These are phyloP conservation scores for Phaedon cochleariae DNA, from an alignment of 2,888 invertebrate species.

Conservation along the genomic window DNA sequence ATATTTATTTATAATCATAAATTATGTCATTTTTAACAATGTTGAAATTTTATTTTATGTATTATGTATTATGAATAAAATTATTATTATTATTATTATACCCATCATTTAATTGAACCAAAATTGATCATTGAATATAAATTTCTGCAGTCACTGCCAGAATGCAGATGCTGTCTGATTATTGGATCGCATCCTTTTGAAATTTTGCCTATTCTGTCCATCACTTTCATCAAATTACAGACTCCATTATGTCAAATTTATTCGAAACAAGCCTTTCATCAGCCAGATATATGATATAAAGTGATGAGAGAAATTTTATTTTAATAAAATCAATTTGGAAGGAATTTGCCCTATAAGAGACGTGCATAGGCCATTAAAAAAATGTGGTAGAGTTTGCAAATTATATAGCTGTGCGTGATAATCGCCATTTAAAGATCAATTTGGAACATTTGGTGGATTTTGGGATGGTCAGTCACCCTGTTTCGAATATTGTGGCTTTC, in stretches of 20 bases:
- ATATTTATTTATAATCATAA: no score
- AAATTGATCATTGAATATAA: no score
- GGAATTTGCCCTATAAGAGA: constrained; percentile 14
- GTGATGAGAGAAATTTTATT: constrained; percentile 27
- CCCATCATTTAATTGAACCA: no score
- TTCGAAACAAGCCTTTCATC: neutral
- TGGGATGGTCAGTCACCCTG: constrained; percentile 34
- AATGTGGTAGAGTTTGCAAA: constrained; percentile 19
- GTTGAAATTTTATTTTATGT: no score
- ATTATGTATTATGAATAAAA: no score
- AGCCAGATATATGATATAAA: constrained; percentile 6
- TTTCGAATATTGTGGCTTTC: constrained; percentile 14
- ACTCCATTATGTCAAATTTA: neutral
- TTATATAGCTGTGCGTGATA: constrained; percentile 35
- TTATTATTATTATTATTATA: no score
- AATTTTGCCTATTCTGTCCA: constrained; percentile 2
- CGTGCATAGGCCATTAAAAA: constrained; percentile 11
- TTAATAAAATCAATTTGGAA: constrained; percentile 14
- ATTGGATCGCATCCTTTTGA: no score
- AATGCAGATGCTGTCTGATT: no score
- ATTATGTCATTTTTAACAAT: no score
- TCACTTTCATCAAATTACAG: neutral
- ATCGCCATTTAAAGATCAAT: constrained; percentile 27
- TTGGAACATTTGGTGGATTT: constrained; percentile 30
- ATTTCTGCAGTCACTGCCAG: no score